Evolutionary conservation across 2,797 vertebrate species (phyloP).

Genomic region (Poecile montanus): DNA sequence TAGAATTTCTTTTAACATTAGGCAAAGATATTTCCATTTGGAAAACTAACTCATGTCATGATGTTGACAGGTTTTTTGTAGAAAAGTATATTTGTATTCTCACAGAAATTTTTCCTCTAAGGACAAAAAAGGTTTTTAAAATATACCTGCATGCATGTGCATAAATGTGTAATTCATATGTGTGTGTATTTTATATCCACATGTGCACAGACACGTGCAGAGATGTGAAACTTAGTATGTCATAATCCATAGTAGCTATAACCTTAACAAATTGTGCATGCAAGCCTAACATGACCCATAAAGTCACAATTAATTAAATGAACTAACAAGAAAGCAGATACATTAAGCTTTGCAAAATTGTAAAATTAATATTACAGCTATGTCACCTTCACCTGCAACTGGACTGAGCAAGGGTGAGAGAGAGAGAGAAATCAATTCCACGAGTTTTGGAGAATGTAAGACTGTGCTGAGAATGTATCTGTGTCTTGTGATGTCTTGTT

Average conservation of each 20-base stretch:
- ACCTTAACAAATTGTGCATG: constrained; percentile 52
- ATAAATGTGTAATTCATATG: neutral
- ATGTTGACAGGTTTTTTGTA: neutral
- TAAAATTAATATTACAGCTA: constrained; percentile 84
- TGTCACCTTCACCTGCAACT: constrained; percentile 83
- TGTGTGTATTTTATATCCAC: neutral
- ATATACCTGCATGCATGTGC: neutral
- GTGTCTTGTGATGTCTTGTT: constrained; percentile 75
- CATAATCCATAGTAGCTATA: neutral
- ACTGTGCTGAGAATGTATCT: constrained; percentile 61
- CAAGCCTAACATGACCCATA: constrained; percentile 58
- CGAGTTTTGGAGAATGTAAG: constrained; percentile 86
- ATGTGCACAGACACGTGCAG: neutral
- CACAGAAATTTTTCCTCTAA: neutral
- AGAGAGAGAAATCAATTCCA: constrained; percentile 82
- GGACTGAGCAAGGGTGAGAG: constrained; percentile 84
- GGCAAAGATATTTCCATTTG: neutral
- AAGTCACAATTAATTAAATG: constrained; percentile 54
- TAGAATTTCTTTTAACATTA: neutral
- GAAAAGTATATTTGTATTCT: neutral
- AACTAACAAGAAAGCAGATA: constrained; percentile 64
- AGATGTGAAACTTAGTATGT: neutral
- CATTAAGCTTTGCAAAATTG: constrained; percentile 77
- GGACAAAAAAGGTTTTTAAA: neutral
- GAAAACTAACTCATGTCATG: neutral